These are phyloP conservation scores for Hipparchia sbordonii DNA, from an alignment of 2,888 invertebrate genomes.

Conservation along the genomic window DNA sequence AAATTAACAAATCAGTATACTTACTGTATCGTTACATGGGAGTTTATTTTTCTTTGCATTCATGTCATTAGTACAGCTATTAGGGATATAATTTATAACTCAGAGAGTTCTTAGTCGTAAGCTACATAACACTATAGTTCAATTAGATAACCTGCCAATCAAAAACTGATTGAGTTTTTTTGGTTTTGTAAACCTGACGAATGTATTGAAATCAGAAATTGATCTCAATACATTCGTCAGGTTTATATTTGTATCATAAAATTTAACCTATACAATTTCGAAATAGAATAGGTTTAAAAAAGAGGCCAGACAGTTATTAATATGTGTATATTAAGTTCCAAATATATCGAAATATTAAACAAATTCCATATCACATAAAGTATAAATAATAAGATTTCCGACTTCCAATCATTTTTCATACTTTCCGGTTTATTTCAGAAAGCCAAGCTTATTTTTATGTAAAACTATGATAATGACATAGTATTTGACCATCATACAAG, in stretches of 20 bases:
- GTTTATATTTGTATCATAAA: slow-evolving; percentile 7
- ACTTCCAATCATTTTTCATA: slow-evolving; percentile 25
- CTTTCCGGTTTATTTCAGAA: slow-evolving; percentile 15
- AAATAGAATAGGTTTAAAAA: neutral
- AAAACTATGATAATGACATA: neutral
- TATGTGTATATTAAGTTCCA: neutral
- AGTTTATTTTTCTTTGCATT: neutral
- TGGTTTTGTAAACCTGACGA: slow-evolving; percentile 13
- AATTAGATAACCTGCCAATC: slow-evolving; percentile 25
- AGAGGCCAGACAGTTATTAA: too few species aligned
- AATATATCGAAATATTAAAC: slow-evolving; percentile 28
- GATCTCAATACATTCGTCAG: slow-evolving; percentile 8
- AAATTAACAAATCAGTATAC: neutral
- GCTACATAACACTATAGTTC: slow-evolving; percentile 12
- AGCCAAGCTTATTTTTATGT: neutral
- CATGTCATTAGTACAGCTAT: neutral
- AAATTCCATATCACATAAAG: neutral
- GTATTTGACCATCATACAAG: neutral
- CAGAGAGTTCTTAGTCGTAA: neutral
- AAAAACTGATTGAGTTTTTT: slow-evolving; percentile 8
- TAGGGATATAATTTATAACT: neutral
- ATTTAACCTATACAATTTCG: neutral
- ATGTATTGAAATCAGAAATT: too few species aligned
- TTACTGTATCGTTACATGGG: neutral
- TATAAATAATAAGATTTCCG: slow-evolving; percentile 23